These are phyloP conservation scores for Myxocyprinus asiaticus DNA, from an alignment of 2,113 vertebrate species.

Conservation along the genomic window DNA sequence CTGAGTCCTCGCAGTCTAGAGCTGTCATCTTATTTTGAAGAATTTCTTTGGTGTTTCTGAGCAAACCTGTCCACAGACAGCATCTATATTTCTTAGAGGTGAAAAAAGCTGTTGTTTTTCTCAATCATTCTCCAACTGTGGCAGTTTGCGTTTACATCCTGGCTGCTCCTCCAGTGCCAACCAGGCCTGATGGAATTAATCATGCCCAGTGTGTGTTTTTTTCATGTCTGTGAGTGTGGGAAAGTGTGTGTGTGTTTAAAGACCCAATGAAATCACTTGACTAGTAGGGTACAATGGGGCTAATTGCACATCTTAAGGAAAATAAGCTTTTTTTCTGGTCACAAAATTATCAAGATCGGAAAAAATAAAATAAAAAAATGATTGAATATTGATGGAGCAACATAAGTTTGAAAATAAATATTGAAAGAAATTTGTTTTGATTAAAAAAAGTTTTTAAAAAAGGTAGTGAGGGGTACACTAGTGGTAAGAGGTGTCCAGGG, in stretches of 20 bases:
- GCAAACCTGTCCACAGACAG: conserved; percentile 8
- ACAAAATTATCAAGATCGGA: no score
- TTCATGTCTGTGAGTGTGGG: neutral
- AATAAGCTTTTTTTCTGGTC: no score
- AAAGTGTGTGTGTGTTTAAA: conserved; percentile 15
- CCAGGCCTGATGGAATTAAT: conserved; percentile 10
- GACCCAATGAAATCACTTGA: no score
- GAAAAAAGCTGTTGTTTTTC: conserved; percentile 14
- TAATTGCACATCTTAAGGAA: no score
- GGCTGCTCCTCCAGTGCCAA: conserved; percentile 10
- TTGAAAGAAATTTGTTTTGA: no score
- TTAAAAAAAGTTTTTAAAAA: no score
- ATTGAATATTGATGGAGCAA: no score
- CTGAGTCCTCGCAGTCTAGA: conserved; percentile 15
- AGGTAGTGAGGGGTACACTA: no score
- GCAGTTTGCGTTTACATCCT: conserved; percentile 41
- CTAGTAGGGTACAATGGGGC: no score
- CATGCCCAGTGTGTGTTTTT: conserved; percentile 3
- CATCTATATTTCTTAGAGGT: conserved; percentile 18
- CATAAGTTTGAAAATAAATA: no score
- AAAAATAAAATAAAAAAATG: no score
- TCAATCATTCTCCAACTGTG: conserved; percentile 5
- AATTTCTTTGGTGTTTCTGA: neutral
- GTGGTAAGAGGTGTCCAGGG: no score
- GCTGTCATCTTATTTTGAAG: conserved; percentile 13